Evolutionary conservation across 1,140 invertebrate genomes (phyloP).

Genomic region (Bombus difficillimus): DNA sequence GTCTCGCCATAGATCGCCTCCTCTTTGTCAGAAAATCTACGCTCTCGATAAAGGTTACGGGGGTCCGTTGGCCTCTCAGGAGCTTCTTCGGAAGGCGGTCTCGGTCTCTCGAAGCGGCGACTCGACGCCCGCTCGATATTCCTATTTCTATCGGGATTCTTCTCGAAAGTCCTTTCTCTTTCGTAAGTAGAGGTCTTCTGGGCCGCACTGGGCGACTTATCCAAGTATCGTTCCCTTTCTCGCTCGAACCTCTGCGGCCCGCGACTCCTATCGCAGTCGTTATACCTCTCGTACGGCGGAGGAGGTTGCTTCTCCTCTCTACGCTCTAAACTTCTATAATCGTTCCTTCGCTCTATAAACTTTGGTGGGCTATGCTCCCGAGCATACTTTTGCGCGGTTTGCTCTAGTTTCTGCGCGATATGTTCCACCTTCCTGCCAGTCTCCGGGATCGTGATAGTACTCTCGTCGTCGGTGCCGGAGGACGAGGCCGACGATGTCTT

Average conservation of each 20-base stretch:
- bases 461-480: conserved; percentile 79
- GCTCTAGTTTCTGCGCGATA: conserved; percentile 81
- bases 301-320: conserved; percentile 57
- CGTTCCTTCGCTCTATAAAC: conserved; percentile 74
- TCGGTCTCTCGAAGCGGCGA: conserved; percentile 76
- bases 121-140: conserved; percentile 69
- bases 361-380: conserved; percentile 80
- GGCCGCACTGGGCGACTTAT: conserved; percentile 64
- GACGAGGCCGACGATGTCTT: conserved; percentile 74
- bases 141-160: conserved; percentile 72
- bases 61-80: conserved; percentile 76
- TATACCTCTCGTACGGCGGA: conserved; percentile 37
- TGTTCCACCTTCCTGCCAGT: conserved; percentile 81
- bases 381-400: conserved; percentile 81
- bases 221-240: conserved; percentile 72
- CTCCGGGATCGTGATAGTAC: conserved; percentile 79
- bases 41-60: conserved; percentile 63
- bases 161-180: conserved; percentile 73
- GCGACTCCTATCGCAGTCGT: conserved; percentile 39
- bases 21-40: conserved; percentile 78
- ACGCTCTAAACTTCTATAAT: conserved; percentile 73
- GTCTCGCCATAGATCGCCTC: conserved; percentile 79
- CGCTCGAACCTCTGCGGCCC: conserved; percentile 43
- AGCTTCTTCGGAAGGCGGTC: conserved; percentile 79
- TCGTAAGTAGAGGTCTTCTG: conserved; percentile 72